Evolutionary conservation across 2,888 invertebrate species (phyloP).

Genomic region (Drosophila niveifrons): DNA sequence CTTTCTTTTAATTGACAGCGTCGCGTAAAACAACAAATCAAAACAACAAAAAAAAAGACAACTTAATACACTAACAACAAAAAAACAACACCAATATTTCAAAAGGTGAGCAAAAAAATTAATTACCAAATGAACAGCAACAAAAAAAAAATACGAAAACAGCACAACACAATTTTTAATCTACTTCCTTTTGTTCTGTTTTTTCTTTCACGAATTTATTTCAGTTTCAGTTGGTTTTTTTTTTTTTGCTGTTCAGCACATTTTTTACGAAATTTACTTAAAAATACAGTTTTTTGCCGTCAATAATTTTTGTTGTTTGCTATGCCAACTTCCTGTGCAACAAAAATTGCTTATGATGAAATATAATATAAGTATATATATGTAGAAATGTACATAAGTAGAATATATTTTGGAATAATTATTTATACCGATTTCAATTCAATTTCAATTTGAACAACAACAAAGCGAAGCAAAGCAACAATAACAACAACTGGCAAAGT

Average conservation of each 20-base stretch:
- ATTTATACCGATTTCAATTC: slow-evolving; percentile 59
- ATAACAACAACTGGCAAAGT: slow-evolving; percentile 56
- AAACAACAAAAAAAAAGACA: slow-evolving; percentile 27
- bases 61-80: slow-evolving; percentile 30
- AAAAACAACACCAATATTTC: slow-evolving; percentile 22
- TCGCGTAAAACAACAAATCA: slow-evolving; percentile 32
- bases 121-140: slow-evolving; percentile 56
- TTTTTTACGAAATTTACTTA: slow-evolving; percentile 37
- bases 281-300: slow-evolving; percentile 21
- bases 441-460: slow-evolving; percentile 51
- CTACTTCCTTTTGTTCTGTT: slow-evolving; percentile 51
- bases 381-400: not conserved
- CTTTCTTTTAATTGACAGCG: slow-evolving; percentile 47
- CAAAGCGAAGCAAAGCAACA: slow-evolving; percentile 12
- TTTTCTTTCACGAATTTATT: slow-evolving; percentile 36
- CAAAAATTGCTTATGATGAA: slow-evolving; percentile 39
- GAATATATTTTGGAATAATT: slow-evolving; percentile 31
- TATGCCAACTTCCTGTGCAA: slow-evolving; percentile 49
- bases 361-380: not conserved
- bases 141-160: slow-evolving; percentile 18
- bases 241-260: slow-evolving; percentile 24
- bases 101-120: slow-evolving; percentile 58
- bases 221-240: slow-evolving; percentile 1
- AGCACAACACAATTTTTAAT: slow-evolving; percentile 53
- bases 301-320: slow-evolving; percentile 13